Evolutionary conservation across 2,797 vertebrate species (phyloP).

Genomic region (Thripadectes ignobilis): DNA sequence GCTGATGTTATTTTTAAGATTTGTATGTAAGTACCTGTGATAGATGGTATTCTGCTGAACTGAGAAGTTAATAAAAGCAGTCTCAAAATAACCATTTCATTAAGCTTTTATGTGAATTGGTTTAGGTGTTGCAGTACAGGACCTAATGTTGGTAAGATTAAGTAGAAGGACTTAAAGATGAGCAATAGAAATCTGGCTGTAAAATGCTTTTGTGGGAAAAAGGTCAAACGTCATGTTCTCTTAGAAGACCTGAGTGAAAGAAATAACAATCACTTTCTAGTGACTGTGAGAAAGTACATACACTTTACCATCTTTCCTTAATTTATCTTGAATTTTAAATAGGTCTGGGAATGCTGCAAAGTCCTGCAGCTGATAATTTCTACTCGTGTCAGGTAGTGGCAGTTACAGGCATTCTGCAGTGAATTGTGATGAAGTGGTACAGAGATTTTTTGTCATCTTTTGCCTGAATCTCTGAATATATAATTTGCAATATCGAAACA

Average conservation of each 20-base stretch:
- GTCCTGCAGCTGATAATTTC: neutral
- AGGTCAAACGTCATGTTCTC: neutral
- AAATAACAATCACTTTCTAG: neutral
- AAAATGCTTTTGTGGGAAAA: neutral
- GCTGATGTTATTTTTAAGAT: neutral
- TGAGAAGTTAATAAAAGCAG: neutral
- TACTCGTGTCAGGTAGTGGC: neutral
- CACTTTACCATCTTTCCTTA: neutral
- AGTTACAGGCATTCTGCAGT: neutral
- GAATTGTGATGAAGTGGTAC: neutral
- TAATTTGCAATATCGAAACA: neutral
- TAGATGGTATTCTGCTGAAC: neutral
- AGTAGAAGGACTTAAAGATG: neutral
- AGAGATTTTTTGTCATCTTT: neutral
- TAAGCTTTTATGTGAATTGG: neutral
- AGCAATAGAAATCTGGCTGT: neutral
- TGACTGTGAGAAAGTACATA: neutral
- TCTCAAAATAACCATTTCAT: neutral
- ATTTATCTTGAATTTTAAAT: conserved; percentile 54
- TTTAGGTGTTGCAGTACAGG: neutral
- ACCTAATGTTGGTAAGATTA: neutral
- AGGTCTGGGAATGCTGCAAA: neutral
- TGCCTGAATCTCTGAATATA: neutral
- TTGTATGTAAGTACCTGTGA: neutral
- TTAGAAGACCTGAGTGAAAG: neutral